Evolutionary conservation across 2,113 vertebrate species (phyloP).

Genomic region (Neodon shergylaensis): DNA sequence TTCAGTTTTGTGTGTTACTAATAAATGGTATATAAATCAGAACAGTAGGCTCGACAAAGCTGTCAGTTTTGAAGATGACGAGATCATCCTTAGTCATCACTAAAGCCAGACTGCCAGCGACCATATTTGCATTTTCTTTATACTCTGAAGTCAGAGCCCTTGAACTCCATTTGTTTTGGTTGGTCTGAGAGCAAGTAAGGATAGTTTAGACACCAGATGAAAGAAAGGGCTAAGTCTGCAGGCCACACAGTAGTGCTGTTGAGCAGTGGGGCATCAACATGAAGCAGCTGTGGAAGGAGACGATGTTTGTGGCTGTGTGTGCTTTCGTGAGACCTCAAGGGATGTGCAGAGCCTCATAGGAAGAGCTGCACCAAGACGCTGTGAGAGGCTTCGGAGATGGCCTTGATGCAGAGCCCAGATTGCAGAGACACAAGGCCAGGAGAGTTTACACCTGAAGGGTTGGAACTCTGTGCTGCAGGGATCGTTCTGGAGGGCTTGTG

Average conservation of each 20-base stretch:
- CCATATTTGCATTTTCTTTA: neutral
- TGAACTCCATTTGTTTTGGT: fast-evolving
- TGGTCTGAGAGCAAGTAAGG: neutral
- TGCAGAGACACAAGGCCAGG: fast-evolving
- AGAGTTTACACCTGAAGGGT: fast-evolving
- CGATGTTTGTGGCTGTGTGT: fast-evolving
- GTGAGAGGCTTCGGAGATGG: neutral
- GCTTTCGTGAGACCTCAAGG: neutral
- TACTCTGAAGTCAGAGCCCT: neutral
- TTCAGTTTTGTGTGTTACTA: constrained; percentile 60
- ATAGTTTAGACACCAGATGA: neutral
- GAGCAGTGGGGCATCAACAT: fast-evolving
- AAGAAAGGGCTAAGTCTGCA: neutral
- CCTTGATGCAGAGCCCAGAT: fast-evolving
- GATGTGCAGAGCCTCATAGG: neutral
- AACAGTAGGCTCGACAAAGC: neutral
- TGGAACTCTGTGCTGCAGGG: neutral
- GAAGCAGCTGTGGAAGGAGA: neutral
- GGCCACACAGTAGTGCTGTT: neutral
- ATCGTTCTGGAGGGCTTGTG: too few species aligned
- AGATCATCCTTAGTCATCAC: neutral
- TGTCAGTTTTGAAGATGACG: neutral
- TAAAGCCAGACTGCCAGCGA: neutral
- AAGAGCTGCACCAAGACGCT: neutral
- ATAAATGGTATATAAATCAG: neutral